phyloP scores from a whole-genome alignment of 2,113 vertebrate species.

The Oxyruncus cristatus region DNA sequence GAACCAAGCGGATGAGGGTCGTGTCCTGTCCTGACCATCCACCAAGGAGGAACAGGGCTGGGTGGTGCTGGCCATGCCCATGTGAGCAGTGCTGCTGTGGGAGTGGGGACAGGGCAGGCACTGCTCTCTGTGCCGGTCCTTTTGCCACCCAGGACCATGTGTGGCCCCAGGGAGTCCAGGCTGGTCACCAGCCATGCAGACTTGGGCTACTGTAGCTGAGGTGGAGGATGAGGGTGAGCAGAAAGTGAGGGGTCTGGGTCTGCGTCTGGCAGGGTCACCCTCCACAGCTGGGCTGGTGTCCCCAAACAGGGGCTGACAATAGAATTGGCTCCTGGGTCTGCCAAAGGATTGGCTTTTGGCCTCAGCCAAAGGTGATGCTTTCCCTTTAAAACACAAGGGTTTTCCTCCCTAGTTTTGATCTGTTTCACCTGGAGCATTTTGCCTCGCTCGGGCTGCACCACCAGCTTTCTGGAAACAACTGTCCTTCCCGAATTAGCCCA shows the following conservation, averaged over 20 bases:
- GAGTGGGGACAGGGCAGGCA: neutral
- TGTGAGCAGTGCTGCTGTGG: accelerated
- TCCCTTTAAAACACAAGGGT: neutral
- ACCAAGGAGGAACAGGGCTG: accelerated
- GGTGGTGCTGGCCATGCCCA: neutral
- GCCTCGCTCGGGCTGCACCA: neutral
- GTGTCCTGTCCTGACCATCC: neutral
- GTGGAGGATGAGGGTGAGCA: neutral
- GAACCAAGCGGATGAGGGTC: accelerated
- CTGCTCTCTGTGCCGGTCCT: accelerated
- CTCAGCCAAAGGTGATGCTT: neutral
- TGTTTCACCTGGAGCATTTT: neutral
- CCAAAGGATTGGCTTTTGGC: neutral
- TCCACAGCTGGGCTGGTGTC: neutral
- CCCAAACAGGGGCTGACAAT: neutral
- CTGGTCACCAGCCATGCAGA: too few species aligned
- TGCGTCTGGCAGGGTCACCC: neutral
- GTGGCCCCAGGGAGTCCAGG: neutral
- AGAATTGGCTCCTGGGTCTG: neutral
- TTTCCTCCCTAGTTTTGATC: neutral
- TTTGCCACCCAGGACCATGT: neutral
- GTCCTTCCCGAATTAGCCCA: neutral
- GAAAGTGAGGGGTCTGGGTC: accelerated
- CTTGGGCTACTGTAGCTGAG: accelerated
- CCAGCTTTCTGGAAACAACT: neutral